A percentile compares a stretch with the other conserved stretches of the same genome.
Conservation (phyloP, 2,113 vertebrate species). For the Sceloporus undulatus region DNA sequence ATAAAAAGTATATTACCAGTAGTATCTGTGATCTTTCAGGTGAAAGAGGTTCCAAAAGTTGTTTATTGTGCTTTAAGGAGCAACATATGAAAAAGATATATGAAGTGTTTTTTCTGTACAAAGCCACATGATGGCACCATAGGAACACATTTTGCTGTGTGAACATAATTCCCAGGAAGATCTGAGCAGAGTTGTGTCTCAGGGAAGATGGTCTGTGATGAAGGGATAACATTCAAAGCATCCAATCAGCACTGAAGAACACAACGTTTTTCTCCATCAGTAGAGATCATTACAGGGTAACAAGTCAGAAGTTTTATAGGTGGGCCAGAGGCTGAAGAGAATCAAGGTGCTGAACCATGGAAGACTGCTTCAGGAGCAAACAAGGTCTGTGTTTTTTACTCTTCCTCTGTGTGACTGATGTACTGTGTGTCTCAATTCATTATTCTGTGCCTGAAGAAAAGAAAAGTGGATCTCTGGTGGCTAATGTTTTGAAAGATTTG, state of each 20-base stretch:
- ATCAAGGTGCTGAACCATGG: background rate
- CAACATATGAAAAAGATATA: too few relatives aligned
- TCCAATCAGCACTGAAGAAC: too few relatives aligned
- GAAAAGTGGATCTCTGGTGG: slow-evolving; percentile 75
- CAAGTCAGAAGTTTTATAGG: background rate
- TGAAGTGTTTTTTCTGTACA: background rate
- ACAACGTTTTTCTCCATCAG: background rate
- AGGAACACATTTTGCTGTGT: background rate
- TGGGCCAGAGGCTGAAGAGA: background rate
- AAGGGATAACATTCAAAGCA: too few relatives aligned
- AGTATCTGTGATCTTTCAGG: too few relatives aligned
- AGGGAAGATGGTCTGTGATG: too few relatives aligned
- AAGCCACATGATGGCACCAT: slow-evolving; percentile 19
- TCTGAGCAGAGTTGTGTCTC: too few relatives aligned
- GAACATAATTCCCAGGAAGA: too few relatives aligned
- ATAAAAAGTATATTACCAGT: too few relatives aligned
- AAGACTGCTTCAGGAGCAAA: background rate
- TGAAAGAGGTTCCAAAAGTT: background rate
- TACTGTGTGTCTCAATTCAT: slow-evolving; percentile 42
- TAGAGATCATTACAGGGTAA: background rate
- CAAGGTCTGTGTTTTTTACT: slow-evolving; percentile 30
- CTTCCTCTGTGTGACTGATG: background rate
- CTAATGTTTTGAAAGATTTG: slow-evolving; percentile 83
- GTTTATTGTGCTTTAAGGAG: too few relatives aligned
- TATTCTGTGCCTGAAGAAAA: slow-evolving; percentile 82